Evolutionary conservation across 2,888 invertebrate species (phyloP), one percentile per base, ranked within the genome.

Genomic region (Hetaerina titia): DNA sequence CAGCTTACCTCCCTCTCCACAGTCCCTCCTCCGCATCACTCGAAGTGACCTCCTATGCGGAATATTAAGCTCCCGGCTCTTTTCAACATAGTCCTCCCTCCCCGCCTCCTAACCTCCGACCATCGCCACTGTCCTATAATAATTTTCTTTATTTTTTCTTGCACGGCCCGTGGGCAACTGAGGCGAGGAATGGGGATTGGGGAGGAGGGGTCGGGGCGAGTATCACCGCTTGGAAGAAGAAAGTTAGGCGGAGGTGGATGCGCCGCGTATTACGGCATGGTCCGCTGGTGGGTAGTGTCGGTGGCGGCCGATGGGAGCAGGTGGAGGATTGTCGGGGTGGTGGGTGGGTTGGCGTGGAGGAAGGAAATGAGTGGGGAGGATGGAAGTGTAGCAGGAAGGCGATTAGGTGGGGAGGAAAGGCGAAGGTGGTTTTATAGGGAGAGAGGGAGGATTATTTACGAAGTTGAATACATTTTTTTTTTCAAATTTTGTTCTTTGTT

Each of bases 101-200:
- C 25, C 63, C n/a, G 25, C 63, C 64, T 64, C 89, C n/a, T 57
- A n/a, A 25, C 4, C 57, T 57, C 57, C 90, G 58, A 81, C 31
- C 81, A 81, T 31, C 81, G 81, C 81, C 81, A 81, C 81, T 81
- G 81, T 81, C 15, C 81, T 81, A 81, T 81, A 81, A 81, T 81
- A 81, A 81, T 81, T 81, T 31, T 4, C 15, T 31, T 81, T 81
- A 0, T 81, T 81, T 74, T 25, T 25, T 81, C 31, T 31, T 81
- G 2, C 8, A 31, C 81, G 25, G 25, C 81, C 69, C n/a, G 69
- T 69, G 69, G 69, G n/a, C 69, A 69, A 17, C 69, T 69, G 22
- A n/a, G 69, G n/a, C 7, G 22, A n/a, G 22, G 69, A 69, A 81
- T 5, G 81, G 31, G n/a, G 31, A 31, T 22, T 22, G 69, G 69